These are phyloP conservation scores for Pleuronectes platessa DNA, from an alignment of 2,113 vertebrate species.

Conservation along the genomic window DNA sequence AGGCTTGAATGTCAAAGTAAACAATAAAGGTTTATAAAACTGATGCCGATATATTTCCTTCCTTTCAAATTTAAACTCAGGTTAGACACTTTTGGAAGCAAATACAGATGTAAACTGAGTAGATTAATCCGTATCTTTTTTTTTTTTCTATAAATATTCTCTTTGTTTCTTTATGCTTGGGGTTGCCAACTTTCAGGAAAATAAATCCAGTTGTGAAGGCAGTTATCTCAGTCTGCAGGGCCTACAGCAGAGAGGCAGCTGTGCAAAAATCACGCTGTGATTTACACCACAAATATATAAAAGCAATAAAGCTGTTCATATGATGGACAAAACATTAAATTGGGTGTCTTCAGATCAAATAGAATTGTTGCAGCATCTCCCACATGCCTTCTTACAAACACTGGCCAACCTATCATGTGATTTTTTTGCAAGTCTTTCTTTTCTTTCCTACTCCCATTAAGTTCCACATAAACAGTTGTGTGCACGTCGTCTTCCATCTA, in stretches of 20 bases:
- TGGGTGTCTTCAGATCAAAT: neutral
- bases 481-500: neutral
- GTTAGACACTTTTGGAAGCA: neutral
- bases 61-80: too few relatives aligned
- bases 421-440: neutral
- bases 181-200: too few relatives aligned
- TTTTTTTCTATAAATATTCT: too few relatives aligned
- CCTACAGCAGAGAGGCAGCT: too few relatives aligned
- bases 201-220: too few relatives aligned
- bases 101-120: neutral
- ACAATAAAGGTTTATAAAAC: too few relatives aligned
- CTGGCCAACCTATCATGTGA: conserved; percentile 44
- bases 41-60: too few relatives aligned
- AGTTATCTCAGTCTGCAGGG: too few relatives aligned
- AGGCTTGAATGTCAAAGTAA: too few relatives aligned
- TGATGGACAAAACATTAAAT: neutral
- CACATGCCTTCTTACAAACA: conserved; percentile 11
- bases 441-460: neutral
- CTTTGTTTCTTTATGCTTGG: too few relatives aligned
- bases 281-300: neutral
- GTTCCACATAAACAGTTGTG: neutral
- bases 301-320: neutral
- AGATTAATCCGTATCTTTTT: too few relatives aligned
- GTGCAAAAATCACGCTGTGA: too few relatives aligned
- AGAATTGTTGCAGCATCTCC: conserved; percentile 7